Evolutionary conservation across 2,888 invertebrate genomes (phyloP).

Genomic region (Eledona agricola): DNA sequence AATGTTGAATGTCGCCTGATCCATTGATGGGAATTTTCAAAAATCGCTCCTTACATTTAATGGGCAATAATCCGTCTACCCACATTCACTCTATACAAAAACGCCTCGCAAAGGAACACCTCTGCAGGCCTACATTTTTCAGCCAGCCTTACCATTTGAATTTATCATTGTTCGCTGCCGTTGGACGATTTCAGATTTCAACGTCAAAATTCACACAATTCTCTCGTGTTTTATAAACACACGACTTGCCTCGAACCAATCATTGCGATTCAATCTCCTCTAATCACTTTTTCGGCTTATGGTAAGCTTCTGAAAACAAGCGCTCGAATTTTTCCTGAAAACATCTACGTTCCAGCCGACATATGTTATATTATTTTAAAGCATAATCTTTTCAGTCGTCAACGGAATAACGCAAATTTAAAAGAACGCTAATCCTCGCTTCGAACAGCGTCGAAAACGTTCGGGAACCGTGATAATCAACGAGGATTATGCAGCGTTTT

Average conservation of each 20-base stretch:
- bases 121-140: too few species aligned
- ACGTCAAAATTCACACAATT: conserved; percentile 13
- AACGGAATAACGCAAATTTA: conserved; percentile 35
- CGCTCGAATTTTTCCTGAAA: too few species aligned
- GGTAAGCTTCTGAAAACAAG: conserved; percentile 20
- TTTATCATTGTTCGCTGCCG: too few species aligned
- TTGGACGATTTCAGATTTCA: too few species aligned
- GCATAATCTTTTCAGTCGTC: conserved; percentile 27
- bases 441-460: conserved; percentile 38
- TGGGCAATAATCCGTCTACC: conserved; percentile 24
- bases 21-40: conserved; percentile 26
- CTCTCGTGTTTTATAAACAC: conserved; percentile 19
- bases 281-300: conserved; percentile 20
- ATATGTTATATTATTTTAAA: conserved; percentile 15
- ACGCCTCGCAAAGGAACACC: too few species aligned
- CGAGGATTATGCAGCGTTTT: conserved; percentile 44
- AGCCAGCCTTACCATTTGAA: too few species aligned
- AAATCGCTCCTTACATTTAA: conserved; percentile 18
- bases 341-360: too few species aligned
- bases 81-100: conserved; percentile 14
- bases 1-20: conserved; percentile 17
- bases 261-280: conserved; percentile 22
- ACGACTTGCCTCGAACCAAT: conserved; percentile 13
- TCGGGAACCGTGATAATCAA: conserved; percentile 43
- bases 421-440: conserved; percentile 40